A percentile compares a stretch with the other conserved stretches of the same genome.
Conservation (phyloP, 2,888 invertebrate species). For the Pyrrhia umbra region DNA sequence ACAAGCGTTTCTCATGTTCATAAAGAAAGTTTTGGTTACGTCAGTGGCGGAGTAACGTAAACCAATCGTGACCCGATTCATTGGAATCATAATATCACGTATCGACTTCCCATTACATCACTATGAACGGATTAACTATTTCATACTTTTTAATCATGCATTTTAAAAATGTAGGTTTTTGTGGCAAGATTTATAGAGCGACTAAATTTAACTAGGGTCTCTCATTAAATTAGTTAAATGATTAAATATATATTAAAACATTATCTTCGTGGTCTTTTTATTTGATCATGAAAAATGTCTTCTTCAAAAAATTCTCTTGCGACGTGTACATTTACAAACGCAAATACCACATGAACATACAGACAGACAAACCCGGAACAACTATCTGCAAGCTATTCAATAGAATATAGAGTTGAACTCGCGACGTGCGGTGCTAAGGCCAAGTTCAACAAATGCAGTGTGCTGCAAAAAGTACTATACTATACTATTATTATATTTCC, state of each 20-base stretch:
- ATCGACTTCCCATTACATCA: constrained; percentile 40
- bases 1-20: constrained; percentile 3
- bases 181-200: constrained; percentile 15
- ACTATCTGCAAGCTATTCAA: background rate
- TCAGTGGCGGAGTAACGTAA: background rate
- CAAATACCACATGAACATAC: too few relatives aligned
- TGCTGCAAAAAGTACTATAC: too few relatives aligned
- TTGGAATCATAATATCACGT: constrained; percentile 11
- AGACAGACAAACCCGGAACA: too few relatives aligned
- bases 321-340: too few relatives aligned
- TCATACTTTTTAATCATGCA: background rate
- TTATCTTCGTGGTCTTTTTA: too few relatives aligned
- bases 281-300: too few relatives aligned
- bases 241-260: too few relatives aligned
- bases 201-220: background rate
- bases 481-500: background rate
- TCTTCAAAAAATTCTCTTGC: too few relatives aligned
- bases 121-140: background rate
- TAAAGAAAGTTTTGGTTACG: constrained; percentile 32
- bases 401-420: background rate
- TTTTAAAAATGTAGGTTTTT: background rate
- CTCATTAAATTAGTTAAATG: background rate
- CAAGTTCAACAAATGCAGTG: background rate
- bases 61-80: constrained; percentile 8
- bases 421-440: background rate